Percentiles rank a stretch among this genome's conserved stretches.
These are phyloP conservation scores for Baronia brevicornis DNA, from an alignment of 2,888 invertebrate species.

Conservation along the genomic window DNA sequence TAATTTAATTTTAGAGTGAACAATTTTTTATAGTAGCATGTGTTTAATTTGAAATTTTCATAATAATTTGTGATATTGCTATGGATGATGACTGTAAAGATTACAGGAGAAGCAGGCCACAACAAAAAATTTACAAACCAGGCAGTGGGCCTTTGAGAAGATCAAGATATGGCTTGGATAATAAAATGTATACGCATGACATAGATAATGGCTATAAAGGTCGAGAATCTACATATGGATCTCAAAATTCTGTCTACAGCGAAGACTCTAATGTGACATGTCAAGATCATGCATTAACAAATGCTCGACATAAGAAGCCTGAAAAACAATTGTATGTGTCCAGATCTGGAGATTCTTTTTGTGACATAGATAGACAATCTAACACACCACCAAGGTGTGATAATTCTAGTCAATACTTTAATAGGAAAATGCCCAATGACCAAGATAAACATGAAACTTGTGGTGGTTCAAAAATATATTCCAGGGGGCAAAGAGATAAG, in stretches of 20 bases:
- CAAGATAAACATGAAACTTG: conserved; percentile 39
- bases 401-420: conserved; percentile 60
- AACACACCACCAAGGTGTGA: conserved; percentile 48
- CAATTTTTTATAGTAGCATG: conserved; percentile 28
- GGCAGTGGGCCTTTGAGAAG: conserved; percentile 85
- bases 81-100: conserved; percentile 76
- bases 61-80: conserved; percentile 47
- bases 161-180: conserved; percentile 77
- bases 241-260: conserved; percentile 56
- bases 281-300: conserved; percentile 37
- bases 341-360: conserved; percentile 45
- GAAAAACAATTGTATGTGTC: conserved; percentile 65
- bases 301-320: conserved; percentile 54
- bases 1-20: conserved; percentile 17
- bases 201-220: conserved; percentile 43
- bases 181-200: conserved; percentile 67
- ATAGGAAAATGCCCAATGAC: conserved; percentile 50
- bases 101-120: conserved; percentile 79
- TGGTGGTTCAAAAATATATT: conserved; percentile 42
- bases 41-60: conserved; percentile 36
- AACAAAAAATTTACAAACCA: conserved; percentile 83
- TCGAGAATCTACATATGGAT: conserved; percentile 49
- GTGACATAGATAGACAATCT: conserved; percentile 48
- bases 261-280: conserved; percentile 35
- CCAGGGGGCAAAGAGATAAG: conserved; percentile 52